These are phyloP conservation scores for Turritopsis rubra DNA, from an alignment of 30 jellyfish, hydroid and myxozoan genomes.

Conservation along the genomic window DNA sequence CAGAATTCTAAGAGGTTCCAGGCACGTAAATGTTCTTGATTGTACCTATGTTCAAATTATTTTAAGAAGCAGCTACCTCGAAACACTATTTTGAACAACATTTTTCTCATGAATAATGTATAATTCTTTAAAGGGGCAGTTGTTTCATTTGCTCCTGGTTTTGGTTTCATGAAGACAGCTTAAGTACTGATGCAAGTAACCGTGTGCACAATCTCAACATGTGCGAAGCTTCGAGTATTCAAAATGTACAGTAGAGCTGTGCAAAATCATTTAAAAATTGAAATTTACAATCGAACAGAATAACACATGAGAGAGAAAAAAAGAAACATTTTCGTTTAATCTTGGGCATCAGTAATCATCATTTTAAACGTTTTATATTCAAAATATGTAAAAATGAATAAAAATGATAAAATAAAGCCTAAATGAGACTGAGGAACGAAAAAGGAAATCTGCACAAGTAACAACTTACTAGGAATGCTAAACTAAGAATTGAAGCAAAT, in stretches of 20 bases:
- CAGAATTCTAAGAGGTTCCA: background rate
- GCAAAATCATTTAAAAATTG: background rate
- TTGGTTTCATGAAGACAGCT: background rate
- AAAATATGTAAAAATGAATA: too few species aligned
- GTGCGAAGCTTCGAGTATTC: background rate
- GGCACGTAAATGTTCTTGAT: background rate
- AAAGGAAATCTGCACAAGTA: too few species aligned
- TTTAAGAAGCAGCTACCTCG: too few species aligned
- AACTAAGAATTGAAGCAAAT: too few species aligned
- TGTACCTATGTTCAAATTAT: too few species aligned
- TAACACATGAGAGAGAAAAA: background rate
- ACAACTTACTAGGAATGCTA: too few species aligned
- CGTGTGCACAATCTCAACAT: background rate
- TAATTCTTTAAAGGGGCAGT: background rate
- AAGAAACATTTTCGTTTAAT: background rate
- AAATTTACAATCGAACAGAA: background rate
- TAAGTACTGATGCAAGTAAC: background rate
- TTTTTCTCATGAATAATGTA: too few species aligned
- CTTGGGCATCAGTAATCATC: background rate
- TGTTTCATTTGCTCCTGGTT: background rate
- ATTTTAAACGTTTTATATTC: too few species aligned
- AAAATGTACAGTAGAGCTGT: background rate
- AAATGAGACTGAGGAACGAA: too few species aligned
- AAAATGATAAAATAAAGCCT: too few species aligned
- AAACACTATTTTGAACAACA: too few species aligned